These are phyloP conservation scores for Chondrilla cf. caribensis DNA, from an alignment of 37 sponge, comb jelly and placozoan genomes.

Conservation along the genomic window DNA sequence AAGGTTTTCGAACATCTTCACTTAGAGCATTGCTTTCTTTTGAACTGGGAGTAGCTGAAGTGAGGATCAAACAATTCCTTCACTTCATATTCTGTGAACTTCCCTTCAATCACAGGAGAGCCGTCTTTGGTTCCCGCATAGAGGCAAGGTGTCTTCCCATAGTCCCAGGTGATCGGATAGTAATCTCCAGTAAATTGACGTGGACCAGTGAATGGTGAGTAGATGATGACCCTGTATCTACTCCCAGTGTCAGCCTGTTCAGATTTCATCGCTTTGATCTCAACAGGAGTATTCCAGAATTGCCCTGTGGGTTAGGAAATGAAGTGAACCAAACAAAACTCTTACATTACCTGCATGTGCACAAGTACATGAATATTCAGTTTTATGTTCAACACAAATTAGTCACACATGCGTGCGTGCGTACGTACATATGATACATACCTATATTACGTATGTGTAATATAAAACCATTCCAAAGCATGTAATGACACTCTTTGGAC, in stretches of 20 bases:
- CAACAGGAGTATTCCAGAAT: conserved; percentile 33
- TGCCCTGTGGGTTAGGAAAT: conserved; percentile 17
- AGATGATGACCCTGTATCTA: not conserved
- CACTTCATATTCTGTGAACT: conserved; percentile 18
- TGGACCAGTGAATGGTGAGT: not conserved
- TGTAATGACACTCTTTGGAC: too few species aligned
- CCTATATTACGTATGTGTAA: too few species aligned
- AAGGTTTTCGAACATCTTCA: too few species aligned
- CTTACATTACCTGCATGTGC: too few species aligned
- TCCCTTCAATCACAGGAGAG: conserved; percentile 22
- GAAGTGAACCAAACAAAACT: not conserved
- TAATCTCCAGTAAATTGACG: conserved; percentile 14
- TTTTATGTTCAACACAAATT: too few species aligned
- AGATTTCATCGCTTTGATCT: not conserved
- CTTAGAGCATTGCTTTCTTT: not conserved
- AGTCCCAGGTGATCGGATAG: conserved; percentile 24
- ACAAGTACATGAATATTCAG: too few species aligned
- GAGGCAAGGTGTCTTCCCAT: not conserved
- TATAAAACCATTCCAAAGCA: too few species aligned
- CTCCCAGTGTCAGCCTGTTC: not conserved
- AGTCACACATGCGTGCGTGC: too few species aligned
- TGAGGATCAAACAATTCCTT: conserved; percentile 5
- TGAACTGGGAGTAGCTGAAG: conserved; percentile 22
- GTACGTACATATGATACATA: too few species aligned
- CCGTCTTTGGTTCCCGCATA: conserved; percentile 24